Conservation (phyloP, 1,140 invertebrate species). For the Aphaenogaster ashmeadi region DNA sequence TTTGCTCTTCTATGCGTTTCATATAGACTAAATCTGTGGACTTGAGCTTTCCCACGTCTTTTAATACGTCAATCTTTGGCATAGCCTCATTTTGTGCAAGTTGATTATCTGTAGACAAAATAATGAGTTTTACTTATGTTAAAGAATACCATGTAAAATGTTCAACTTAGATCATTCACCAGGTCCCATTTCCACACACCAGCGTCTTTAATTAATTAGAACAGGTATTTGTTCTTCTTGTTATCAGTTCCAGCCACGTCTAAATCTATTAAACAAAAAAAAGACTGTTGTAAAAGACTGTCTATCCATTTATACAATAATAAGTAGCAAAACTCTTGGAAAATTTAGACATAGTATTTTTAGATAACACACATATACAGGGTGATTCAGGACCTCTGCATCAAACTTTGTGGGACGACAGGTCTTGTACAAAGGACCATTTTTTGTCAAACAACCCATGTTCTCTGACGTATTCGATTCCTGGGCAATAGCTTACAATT, state of each 20-base stretch:
- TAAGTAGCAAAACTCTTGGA: background rate
- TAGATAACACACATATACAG: background rate
- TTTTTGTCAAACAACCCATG: no score
- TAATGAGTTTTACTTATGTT: background rate
- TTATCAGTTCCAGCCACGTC: background rate
- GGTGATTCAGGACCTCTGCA: no score
- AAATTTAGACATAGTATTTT: background rate
- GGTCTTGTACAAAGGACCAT: no score
- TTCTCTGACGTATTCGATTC: no score
- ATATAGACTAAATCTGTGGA: conserved; percentile 92
- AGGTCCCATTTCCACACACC: conserved; percentile 43
- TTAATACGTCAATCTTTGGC: conserved; percentile 88
- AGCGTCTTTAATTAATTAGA: background rate
- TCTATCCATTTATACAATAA: background rate
- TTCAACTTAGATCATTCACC: conserved; percentile 44
- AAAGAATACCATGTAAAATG: background rate
- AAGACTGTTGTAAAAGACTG: background rate
- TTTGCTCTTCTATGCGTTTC: conserved; percentile 92
- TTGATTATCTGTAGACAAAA: conserved; percentile 44
- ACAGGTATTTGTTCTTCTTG: background rate
- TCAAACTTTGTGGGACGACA: no score
- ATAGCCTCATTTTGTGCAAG: conserved; percentile 71
- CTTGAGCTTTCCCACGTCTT: conserved; percentile 87
- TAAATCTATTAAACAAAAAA: background rate
- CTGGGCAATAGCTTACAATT: no score